A percentile compares a stretch with the other conserved stretches of the same genome.
Conservation (phyloP, 2,113 vertebrate species). For the Strigops habroptila region DNA sequence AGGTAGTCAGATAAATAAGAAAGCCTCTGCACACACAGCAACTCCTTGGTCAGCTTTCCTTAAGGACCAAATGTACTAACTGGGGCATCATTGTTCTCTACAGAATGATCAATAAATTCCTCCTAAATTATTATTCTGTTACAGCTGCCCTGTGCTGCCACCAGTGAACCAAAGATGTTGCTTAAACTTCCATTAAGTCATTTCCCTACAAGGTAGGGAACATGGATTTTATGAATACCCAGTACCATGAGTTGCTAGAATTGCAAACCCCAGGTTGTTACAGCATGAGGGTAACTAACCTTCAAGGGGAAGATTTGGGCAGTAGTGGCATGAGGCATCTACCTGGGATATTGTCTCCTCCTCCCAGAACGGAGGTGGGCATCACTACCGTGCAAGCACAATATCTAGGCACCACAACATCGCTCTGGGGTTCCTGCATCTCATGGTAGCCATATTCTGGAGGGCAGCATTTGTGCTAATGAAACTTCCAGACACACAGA, state of each 20-base stretch:
- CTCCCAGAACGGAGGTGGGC: neutral
- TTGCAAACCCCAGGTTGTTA: neutral
- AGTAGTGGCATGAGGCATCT: neutral
- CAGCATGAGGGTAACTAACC: neutral
- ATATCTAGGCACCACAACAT: accelerated
- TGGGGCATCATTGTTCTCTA: neutral
- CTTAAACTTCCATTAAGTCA: neutral
- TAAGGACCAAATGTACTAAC: neutral
- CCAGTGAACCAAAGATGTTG: neutral
- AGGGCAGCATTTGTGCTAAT: neutral
- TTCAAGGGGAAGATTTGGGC: neutral
- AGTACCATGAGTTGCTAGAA: neutral
- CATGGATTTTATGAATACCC: neutral
- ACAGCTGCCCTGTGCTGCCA: neutral
- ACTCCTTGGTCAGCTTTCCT: neutral
- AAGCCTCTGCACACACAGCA: neutral
- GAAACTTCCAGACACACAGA: neutral
- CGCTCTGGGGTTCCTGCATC: neutral
- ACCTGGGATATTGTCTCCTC: neutral
- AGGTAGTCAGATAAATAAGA: neutral
- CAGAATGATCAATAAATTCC: neutral
- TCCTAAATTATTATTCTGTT: neutral
- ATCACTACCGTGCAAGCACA: accelerated
- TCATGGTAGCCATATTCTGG: accelerated
- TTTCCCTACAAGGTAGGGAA: neutral